Evolutionary conservation across 2,113 vertebrate species (phyloP).

Genomic region (Ceyx margarethae): DNA sequence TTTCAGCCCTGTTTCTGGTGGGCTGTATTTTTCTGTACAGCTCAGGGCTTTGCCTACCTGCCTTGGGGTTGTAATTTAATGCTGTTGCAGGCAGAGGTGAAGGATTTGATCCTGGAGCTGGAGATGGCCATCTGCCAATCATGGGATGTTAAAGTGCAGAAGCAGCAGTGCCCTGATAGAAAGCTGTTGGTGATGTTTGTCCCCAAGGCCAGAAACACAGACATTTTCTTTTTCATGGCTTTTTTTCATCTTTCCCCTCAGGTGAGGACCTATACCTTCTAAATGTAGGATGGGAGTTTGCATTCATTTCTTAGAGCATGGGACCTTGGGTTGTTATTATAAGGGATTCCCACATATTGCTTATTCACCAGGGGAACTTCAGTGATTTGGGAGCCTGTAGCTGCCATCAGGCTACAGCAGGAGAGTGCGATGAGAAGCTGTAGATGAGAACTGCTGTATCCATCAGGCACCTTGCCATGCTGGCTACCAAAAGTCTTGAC

Average conservation of each 20-base stretch:
- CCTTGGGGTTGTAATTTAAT: background rate
- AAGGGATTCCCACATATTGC: background rate
- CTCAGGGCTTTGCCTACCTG: background rate
- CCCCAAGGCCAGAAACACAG: rapidly evolving
- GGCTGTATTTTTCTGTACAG: background rate
- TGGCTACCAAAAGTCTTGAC: background rate
- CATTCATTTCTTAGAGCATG: background rate
- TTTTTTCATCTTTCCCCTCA: background rate
- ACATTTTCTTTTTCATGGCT: background rate
- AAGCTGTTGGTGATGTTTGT: background rate
- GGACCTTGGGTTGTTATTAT: background rate
- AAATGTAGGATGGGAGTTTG: background rate
- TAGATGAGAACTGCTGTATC: background rate
- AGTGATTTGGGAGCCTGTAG: background rate
- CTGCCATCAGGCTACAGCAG: rapidly evolving
- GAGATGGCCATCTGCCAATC: background rate
- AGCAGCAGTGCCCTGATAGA: background rate
- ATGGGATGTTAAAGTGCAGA: background rate
- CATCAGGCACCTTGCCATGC: background rate
- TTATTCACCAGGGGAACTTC: rapidly evolving
- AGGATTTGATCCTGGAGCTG: background rate
- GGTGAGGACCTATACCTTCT: background rate
- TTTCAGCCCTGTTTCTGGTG: rapidly evolving
- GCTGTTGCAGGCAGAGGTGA: background rate
- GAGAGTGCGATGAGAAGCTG: background rate